A percentile compares a stretch with the other conserved stretches of the same genome.
These are phyloP conservation scores for Drosophila triauraria DNA, from an alignment of 1,140 invertebrate species.

Conservation along the genomic window DNA sequence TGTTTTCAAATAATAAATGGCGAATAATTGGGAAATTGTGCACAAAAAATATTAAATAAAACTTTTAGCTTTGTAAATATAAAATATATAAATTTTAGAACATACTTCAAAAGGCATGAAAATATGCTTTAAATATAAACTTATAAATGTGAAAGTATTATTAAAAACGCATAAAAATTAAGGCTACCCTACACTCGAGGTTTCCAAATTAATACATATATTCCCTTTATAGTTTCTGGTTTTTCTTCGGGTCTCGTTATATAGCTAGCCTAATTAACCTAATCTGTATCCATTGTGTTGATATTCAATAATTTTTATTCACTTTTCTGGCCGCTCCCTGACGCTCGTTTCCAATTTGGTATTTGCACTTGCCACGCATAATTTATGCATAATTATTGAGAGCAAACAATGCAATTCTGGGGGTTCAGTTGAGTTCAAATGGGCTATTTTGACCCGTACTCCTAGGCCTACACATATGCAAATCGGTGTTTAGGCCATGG, in stretches of 20 bases:
- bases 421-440: slow-evolving; percentile 14
- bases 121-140: no score
- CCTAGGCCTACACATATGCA: slow-evolving; percentile 27
- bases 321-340: neutral
- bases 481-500: slow-evolving; percentile 34
- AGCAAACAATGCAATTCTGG: slow-evolving; percentile 43
- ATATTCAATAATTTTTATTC: slow-evolving; percentile 2
- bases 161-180: neutral
- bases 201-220: neutral
- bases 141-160: no score
- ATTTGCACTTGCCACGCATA: slow-evolving; percentile 65
- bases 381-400: slow-evolving; percentile 76
- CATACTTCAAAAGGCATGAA: no score
- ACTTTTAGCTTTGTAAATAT: no score
- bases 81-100: no score
- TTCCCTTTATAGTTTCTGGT: neutral
- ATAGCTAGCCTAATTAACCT: neutral
- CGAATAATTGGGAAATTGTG: no score
- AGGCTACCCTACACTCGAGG: no score
- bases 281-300: neutral
- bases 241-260: neutral
- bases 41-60: no score
- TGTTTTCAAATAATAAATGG: no score
- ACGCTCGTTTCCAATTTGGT: slow-evolving; percentile 26
- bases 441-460: slow-evolving; percentile 12